phyloP scores from a whole-genome alignment of 2,888 invertebrate species.

The Polyploca ridens region DNA sequence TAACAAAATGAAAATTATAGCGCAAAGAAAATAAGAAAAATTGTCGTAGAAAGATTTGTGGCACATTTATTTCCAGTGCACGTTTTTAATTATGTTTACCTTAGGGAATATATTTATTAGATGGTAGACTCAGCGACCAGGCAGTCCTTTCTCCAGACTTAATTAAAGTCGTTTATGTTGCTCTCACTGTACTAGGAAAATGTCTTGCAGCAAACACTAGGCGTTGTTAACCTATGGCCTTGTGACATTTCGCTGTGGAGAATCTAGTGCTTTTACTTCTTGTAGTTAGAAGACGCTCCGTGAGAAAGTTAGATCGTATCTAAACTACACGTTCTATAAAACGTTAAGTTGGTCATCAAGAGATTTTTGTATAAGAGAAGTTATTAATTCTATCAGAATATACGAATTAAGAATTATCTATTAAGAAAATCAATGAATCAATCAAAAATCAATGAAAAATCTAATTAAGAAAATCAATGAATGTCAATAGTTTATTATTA shows the following conservation, averaged over 20 bases:
- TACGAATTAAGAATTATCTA: too few species aligned
- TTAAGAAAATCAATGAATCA: too few species aligned
- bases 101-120: constrained; percentile 6
- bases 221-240: constrained; percentile 51
- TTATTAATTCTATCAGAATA: too few species aligned
- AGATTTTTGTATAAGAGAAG: background rate
- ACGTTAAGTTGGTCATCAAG: constrained; percentile 8
- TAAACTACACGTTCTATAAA: background rate
- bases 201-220: constrained; percentile 32
- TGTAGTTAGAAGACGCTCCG: constrained; percentile 30
- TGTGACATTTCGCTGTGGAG: constrained; percentile 52
- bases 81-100: constrained; percentile 9
- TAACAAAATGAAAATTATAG: background rate
- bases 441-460: too few species aligned
- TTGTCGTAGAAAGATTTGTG: constrained; percentile 13
- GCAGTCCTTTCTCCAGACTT: constrained; percentile 4
- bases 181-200: constrained; percentile 19
- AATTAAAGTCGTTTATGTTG: constrained; percentile 2
- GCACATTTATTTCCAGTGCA: constrained; percentile 7
- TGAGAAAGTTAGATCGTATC: constrained; percentile 41
- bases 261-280: constrained; percentile 40
- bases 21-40: background rate
- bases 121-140: background rate
- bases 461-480: too few species aligned
- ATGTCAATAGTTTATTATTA: too few species aligned